phyloP scores from a whole-genome alignment of 2,888 invertebrate genomes.

The Nephrotoma flavescens region DNA sequence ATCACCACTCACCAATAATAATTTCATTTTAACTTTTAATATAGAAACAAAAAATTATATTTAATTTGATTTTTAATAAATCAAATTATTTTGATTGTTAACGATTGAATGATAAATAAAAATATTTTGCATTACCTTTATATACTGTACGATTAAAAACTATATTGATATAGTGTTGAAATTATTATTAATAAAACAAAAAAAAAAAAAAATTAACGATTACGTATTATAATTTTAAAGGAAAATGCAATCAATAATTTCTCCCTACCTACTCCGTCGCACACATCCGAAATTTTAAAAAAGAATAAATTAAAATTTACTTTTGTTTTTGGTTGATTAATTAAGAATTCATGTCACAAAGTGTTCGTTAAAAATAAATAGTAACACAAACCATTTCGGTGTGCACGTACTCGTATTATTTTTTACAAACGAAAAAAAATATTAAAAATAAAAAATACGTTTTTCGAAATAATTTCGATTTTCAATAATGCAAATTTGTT shows the following conservation, averaged over 20 bases:
- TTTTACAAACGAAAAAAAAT: neutral
- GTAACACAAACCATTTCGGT: neutral
- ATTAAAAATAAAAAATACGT: neutral
- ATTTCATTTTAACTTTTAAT: neutral
- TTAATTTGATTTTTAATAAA: neutral
- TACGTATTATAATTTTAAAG: neutral
- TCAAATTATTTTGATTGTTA: neutral
- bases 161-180: neutral
- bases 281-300: neutral
- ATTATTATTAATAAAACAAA: neutral
- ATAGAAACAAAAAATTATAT: neutral
- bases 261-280: neutral
- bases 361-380: neutral
- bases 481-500: neutral
- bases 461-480: neutral
- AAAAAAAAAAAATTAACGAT: neutral
- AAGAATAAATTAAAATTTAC: neutral
- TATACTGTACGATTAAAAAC: neutral
- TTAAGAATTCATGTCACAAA: neutral
- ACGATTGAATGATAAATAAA: neutral
- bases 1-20: neutral
- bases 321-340: neutral
- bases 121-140: neutral
- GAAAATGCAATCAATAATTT: neutral
- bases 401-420: neutral